Conservation (phyloP, 1,140 invertebrate genomes). For the Dendroctonus valens region DNA sequence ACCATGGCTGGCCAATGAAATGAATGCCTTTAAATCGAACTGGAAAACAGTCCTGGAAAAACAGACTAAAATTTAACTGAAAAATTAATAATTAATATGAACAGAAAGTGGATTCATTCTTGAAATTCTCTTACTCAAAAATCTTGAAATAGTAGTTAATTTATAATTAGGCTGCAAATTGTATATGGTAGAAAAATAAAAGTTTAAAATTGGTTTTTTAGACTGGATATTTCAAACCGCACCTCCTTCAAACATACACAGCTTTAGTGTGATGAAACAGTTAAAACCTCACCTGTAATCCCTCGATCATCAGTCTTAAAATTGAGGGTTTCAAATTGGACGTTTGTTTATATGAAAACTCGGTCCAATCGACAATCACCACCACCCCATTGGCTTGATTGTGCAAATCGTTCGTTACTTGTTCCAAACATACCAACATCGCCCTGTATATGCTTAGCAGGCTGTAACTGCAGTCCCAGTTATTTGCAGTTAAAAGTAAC, state of each 20-base stretch:
- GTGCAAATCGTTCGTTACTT: slow-evolving; percentile 71
- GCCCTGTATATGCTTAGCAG: slow-evolving; percentile 71
- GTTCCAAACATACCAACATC: slow-evolving; percentile 74
- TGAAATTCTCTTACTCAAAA: no score
- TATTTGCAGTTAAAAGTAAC: slow-evolving; percentile 74
- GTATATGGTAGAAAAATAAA: no score
- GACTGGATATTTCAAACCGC: no score
- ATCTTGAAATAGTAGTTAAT: no score
- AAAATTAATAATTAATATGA: no score
- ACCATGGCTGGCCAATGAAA: slow-evolving; percentile 85
- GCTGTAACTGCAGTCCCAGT: slow-evolving; percentile 76
- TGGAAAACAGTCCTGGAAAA: slow-evolving; percentile 71
- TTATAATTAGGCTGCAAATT: no score
- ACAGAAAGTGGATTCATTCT: no score
- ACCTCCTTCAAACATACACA: no score
- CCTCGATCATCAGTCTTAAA: slow-evolving; percentile 73
- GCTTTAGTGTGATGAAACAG: no score
- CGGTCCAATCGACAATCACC: slow-evolving; percentile 85
- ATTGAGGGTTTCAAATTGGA: slow-evolving; percentile 68
- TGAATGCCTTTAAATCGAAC: slow-evolving; percentile 83
- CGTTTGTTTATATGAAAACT: slow-evolving; percentile 77
- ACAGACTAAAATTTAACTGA: no score
- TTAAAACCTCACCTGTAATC: slow-evolving; percentile 55
- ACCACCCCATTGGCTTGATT: slow-evolving; percentile 84
- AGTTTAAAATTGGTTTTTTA: no score